Conservation (phyloP, 2,888 invertebrate species). For the Eueremaeus valkanovi region DNA sequence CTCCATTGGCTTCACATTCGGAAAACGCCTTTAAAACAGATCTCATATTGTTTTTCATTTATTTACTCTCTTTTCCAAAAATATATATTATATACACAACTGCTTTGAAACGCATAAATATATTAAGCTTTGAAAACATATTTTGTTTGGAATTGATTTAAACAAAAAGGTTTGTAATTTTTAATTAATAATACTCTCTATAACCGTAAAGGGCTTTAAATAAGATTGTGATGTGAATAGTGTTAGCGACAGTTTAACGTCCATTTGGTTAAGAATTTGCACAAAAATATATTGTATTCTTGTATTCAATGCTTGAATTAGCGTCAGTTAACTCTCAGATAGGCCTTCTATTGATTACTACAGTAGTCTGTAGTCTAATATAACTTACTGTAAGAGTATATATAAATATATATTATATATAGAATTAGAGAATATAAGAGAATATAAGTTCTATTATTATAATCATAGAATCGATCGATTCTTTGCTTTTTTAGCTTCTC, state of each 20-base stretch:
- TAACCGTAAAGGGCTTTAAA: too few species aligned
- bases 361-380: not conserved
- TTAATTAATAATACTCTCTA: not conserved
- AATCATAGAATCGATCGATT: constrained; percentile 10
- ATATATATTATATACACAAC: not conserved
- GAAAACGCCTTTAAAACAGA: constrained; percentile 39
- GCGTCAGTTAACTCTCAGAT: not conserved
- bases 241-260: too few species aligned
- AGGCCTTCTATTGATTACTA: not conserved
- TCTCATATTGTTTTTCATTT: not conserved
- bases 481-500: not conserved
- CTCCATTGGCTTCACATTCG: constrained; percentile 39
- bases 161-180: not conserved
- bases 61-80: not conserved
- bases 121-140: not conserved
- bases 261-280: not conserved
- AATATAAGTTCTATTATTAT: too few species aligned
- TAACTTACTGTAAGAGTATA: too few species aligned
- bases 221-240: too few species aligned
- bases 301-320: not conserved
- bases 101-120: not conserved
- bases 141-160: too few species aligned
- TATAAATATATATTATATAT: too few species aligned
- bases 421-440: not conserved
- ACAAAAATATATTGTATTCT: not conserved